These are phyloP conservation scores for Tipula lateralis DNA, from an alignment of 2,888 invertebrate genomes.

Conservation along the genomic window DNA sequence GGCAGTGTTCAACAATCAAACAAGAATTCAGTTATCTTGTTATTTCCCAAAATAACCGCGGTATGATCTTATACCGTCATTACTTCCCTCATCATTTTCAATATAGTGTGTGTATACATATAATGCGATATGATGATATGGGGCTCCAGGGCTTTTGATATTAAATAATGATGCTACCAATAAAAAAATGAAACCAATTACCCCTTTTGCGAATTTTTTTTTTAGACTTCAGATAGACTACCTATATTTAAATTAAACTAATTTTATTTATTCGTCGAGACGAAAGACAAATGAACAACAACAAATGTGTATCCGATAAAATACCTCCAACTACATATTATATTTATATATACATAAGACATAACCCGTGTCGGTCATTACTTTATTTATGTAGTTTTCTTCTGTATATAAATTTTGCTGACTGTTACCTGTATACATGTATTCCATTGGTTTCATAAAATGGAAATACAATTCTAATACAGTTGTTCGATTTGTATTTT, in stretches of 20 bases:
- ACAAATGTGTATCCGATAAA: neutral
- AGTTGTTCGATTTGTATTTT: slow-evolving; percentile 4
- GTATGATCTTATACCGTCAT: neutral
- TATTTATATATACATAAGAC: neutral
- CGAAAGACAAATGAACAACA: neutral
- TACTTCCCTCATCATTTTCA: neutral
- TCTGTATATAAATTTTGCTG: neutral
- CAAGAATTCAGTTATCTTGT: neutral
- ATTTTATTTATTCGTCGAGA: neutral
- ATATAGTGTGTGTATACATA: neutral
- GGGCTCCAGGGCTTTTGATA: neutral
- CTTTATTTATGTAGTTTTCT: slow-evolving; percentile 2
- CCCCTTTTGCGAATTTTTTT: neutral
- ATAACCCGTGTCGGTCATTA: neutral
- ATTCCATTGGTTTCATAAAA: neutral
- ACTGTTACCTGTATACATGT: neutral
- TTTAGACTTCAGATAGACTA: neutral
- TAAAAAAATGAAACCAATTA: neutral
- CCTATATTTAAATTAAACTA: neutral
- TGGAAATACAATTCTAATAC: neutral
- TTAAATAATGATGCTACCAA: neutral
- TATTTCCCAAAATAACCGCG: neutral
- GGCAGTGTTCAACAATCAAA: neutral
- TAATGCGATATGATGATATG: neutral
- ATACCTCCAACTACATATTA: neutral